A percentile compares a stretch with the other conserved stretches of the same genome.
These are phyloP conservation scores for Etia nguti DNA, from an alignment of 2,113 vertebrate species.

Conservation along the genomic window DNA sequence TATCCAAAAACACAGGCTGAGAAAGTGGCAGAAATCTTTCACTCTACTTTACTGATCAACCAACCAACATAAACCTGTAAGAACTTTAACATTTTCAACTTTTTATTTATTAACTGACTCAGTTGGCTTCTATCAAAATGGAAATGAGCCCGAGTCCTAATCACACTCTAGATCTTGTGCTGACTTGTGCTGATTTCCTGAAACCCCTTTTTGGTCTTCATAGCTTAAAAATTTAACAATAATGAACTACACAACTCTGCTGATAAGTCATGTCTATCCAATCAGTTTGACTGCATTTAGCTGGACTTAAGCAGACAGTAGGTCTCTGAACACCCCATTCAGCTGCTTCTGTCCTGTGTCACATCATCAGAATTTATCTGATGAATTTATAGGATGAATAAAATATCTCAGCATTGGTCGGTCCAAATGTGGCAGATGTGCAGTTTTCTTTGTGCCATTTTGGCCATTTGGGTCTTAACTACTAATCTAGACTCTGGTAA, in stretches of 20 bases:
- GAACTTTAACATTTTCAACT: neutral
- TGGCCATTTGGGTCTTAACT: neutral
- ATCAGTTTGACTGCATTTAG: neutral
- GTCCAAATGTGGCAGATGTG: neutral
- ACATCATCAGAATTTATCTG: too few species aligned
- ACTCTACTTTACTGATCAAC: neutral
- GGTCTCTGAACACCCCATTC: neutral
- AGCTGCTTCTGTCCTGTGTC: accelerated
- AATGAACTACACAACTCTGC: neutral
- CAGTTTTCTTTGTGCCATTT: neutral
- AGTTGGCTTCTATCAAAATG: neutral
- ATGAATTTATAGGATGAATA: too few species aligned
- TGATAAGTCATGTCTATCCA: neutral
- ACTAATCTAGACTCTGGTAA: neutral
- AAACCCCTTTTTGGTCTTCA: neutral
- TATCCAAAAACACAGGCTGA: neutral
- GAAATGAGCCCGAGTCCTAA: neutral
- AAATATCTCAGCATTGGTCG: neutral
- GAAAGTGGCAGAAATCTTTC: accelerated
- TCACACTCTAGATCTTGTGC: neutral
- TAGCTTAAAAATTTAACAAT: neutral
- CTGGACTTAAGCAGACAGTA: neutral
- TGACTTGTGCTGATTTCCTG: neutral
- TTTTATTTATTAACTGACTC: neutral
- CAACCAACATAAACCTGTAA: neutral